Evolutionary conservation across 1,140 invertebrate genomes (phyloP), one percentile per base, ranked within the genome.

Genomic region (Dermatophagoides farinae): DNA sequence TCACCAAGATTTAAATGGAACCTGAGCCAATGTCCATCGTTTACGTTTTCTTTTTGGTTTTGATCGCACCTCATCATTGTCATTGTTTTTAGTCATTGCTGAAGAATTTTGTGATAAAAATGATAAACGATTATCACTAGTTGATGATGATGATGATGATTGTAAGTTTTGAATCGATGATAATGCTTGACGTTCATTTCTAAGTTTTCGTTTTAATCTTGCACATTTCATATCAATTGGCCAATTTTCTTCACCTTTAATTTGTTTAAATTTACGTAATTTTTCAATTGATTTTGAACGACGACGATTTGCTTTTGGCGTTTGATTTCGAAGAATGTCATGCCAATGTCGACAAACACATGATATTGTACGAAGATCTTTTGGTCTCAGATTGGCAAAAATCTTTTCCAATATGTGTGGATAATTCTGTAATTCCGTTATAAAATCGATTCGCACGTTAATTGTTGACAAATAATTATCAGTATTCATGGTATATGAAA

Each of bases 221-320:
- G 50, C n/a, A 41, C 16, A 40, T 40, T 49, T 43, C 11, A 11
- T 4, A 23, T 53, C 44, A n/a, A 61, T 40, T 39, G 60, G 60
- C 60, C 60, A 61, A 49, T 61, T 61, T 53, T 61, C 60, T 54
- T 61, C 18, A 18, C 60, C 60, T 6, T 62, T 54, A 9, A n/a
- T 57, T 22, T 6, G 31, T 31, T 39, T 39, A n/a, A 61, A 4
- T 55, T 40, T 41, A 11, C 38, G 22, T 16, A 37, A 16, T 38
- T 60, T 41, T n/a, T 60, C 60, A 1, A 61, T 11, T n/a, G 37
- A 20, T 25, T 46, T 38, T 12, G 18, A 14, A 1, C 60, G 22
- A 62, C 60, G 12, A 10, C 39, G 25, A 57, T 61, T 61, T 11
- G 60, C 60, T 40, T 5, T 43, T 22, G 18, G 23, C 12, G 53